Base-by-base conservation (phyloP, 35 echinoderm and acorn worm species). In the Apostichopus californicus region DNA sequence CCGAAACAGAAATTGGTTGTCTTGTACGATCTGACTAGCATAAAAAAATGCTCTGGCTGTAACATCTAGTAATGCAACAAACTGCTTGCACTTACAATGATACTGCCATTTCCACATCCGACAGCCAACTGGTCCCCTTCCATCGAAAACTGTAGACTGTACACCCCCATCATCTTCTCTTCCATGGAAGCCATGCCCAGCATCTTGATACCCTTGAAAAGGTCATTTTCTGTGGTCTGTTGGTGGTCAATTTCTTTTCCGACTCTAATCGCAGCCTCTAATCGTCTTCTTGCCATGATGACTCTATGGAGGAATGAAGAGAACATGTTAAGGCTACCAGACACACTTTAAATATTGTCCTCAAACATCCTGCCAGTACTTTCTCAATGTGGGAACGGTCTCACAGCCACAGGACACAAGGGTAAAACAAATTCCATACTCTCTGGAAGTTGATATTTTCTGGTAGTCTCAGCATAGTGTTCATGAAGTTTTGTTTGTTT, bases 141-240 rank as follows among this genome's bases (percentile, higher is more conserved):
- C 55, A 92, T 82, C 73, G 97, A 96, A 85, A 98, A 98, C 91
- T 98, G 97, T 26, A 98, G 88, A 80, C 97, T 98, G 65, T 98
- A 98, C 10, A 94, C 93, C 11, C 97, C 97, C 81, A 94, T 92
- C 12, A 89, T 57, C 14, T 87, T 85, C 4, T 93, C 93, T 21
- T 88, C 93, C 15, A 96, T 57, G 14, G 89, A 54, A 13, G 94
- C 82, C 26, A 25, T 53, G 21, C 73, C 22, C 54, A 91, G 57
- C 6, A 28, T 23, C 73, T 70, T 46, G 7, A 96, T 78, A 11
- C 79, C 79, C 24, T 75, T 94, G 77, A 98, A 98, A 14, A 60
- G 56, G 34, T 87, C 94, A 17, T 70, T 26, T 56, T 86, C 55
- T 77, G 56, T 82, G 12, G 57, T 91, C 60, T 93, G 93, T 57